Percentiles rank a stretch among this genome's conserved stretches.
Evolutionary conservation across 2,888 invertebrate species (phyloP).

Genomic region (Pelosia muscerda): DNA sequence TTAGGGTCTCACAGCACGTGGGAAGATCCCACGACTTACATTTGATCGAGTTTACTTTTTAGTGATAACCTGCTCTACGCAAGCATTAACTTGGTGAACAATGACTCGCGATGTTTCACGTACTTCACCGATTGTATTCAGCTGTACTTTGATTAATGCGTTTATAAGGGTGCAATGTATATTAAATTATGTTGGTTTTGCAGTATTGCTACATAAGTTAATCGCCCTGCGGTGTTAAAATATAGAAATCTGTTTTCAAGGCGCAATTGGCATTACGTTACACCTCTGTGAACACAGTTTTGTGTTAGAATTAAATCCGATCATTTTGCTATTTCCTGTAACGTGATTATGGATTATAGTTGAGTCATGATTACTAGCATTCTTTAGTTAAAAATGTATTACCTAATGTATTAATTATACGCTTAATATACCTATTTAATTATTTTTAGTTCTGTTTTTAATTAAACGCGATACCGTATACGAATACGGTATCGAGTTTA

Average conservation of each 20-base stretch:
- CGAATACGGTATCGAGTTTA: too few relatives aligned
- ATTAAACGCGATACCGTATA: background rate
- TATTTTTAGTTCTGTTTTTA: background rate
- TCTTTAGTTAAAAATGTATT: constrained; percentile 29
- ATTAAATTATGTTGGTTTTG: constrained; percentile 52
- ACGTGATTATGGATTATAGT: constrained; percentile 49
- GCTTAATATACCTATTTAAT: background rate
- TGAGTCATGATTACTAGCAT: constrained; percentile 46
- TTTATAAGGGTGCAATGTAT: constrained; percentile 59
- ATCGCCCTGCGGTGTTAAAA: constrained; percentile 70
- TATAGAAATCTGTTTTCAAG: constrained; percentile 79
- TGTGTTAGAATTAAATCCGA: constrained; percentile 68
- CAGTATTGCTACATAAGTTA: constrained; percentile 64
- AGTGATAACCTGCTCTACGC: constrained; percentile 65
- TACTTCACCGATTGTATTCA: constrained; percentile 56
- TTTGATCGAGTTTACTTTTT: constrained; percentile 74
- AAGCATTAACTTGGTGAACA: constrained; percentile 60
- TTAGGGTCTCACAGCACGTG: constrained; percentile 68
- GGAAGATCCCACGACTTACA: constrained; percentile 76
- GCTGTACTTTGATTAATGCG: constrained; percentile 59
- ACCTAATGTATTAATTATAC: constrained; percentile 20
- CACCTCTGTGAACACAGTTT: constrained; percentile 70
- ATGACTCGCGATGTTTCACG: constrained; percentile 63
- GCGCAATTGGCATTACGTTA: constrained; percentile 69
- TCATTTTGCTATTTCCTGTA: constrained; percentile 73